These are phyloP conservation scores for Lordiphosa fenestrarum DNA, from an alignment of 2,888 invertebrate species.

Conservation along the genomic window DNA sequence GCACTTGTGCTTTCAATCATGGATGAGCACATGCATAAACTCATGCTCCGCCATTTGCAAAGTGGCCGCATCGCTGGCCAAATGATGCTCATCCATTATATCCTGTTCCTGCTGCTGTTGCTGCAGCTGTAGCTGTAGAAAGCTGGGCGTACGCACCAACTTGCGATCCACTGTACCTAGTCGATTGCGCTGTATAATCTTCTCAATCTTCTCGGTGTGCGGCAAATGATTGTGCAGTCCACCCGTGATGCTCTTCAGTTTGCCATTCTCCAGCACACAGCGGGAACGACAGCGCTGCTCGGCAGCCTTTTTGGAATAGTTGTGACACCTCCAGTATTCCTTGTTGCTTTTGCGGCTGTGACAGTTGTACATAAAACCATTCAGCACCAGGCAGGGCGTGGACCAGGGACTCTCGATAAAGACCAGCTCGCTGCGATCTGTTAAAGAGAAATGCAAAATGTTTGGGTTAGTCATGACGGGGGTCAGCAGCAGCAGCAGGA, in stretches of 20 bases:
- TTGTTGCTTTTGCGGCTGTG: constrained; percentile 80
- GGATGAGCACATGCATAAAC: constrained; percentile 65
- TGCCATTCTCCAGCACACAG: constrained; percentile 79
- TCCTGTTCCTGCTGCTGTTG: constrained; percentile 27
- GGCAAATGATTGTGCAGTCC: constrained; percentile 79
- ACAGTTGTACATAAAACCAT: constrained; percentile 79
- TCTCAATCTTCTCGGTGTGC: constrained; percentile 79
- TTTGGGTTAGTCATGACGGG: constrained; percentile 10
- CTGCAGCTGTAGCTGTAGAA: constrained; percentile 35
- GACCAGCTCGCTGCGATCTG: constrained; percentile 61
- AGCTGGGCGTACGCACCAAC: constrained; percentile 35
- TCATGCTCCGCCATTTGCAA: constrained; percentile 64
- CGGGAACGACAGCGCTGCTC: constrained; percentile 79
- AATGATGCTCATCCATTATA: constrained; percentile 33
- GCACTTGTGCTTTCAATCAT: constrained; percentile 39
- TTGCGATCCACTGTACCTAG: constrained; percentile 49
- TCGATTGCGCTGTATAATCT: constrained; percentile 77
- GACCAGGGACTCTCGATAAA: constrained; percentile 81
- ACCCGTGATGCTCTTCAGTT: constrained; percentile 78
- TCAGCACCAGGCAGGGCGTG: constrained; percentile 79
- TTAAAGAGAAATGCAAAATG: constrained; percentile 1
- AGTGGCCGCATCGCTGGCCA: constrained; percentile 34
- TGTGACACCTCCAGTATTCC: constrained; percentile 80
- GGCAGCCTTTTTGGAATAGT: constrained; percentile 79
- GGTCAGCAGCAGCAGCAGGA: too few species aligned